These are phyloP conservation scores for Chouioia cunea DNA, from an alignment of 2,888 invertebrate genomes.

Conservation along the genomic window DNA sequence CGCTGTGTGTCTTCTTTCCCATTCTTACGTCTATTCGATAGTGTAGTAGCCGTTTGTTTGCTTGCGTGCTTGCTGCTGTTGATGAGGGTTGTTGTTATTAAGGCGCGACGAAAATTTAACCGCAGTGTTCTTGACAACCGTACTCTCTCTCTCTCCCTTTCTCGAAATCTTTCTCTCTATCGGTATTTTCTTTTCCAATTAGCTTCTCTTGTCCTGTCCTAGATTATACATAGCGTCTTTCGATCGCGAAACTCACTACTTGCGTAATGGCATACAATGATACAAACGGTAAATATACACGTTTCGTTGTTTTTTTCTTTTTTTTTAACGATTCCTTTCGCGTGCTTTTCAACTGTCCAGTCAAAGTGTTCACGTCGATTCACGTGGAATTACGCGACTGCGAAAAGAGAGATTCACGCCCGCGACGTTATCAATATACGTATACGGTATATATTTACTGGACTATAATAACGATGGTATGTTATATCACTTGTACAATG, in stretches of 20 bases:
- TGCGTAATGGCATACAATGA: not conserved
- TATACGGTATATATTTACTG: not conserved
- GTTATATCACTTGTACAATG: not conserved
- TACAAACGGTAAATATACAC: too few species aligned
- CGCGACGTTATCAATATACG: not conserved
- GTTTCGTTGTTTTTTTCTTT: not conserved
- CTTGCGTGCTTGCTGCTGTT: too few species aligned
- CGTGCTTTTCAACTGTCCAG: constrained; percentile 2
- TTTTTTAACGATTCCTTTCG: constrained; percentile 3
- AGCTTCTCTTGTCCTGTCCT: constrained; percentile 29
- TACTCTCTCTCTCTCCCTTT: too few species aligned
- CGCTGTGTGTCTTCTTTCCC: too few species aligned
- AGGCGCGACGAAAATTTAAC: constrained; percentile 5
- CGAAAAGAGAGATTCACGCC: too few species aligned
- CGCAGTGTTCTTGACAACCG: constrained; percentile 21
- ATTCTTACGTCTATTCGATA: too few species aligned
- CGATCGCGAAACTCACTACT: constrained; percentile 3
- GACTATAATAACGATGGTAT: not conserved
- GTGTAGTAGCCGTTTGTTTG: too few species aligned
- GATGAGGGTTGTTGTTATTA: too few species aligned
- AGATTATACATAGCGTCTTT: not conserved
- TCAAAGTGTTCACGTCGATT: too few species aligned
- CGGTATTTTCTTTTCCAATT: constrained; percentile 20
- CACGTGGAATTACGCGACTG: too few species aligned
- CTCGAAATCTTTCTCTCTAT: too few species aligned